Base-by-base conservation (phyloP, 2,888 invertebrate genomes). In the Lampropteryx suffumata region DNA sequence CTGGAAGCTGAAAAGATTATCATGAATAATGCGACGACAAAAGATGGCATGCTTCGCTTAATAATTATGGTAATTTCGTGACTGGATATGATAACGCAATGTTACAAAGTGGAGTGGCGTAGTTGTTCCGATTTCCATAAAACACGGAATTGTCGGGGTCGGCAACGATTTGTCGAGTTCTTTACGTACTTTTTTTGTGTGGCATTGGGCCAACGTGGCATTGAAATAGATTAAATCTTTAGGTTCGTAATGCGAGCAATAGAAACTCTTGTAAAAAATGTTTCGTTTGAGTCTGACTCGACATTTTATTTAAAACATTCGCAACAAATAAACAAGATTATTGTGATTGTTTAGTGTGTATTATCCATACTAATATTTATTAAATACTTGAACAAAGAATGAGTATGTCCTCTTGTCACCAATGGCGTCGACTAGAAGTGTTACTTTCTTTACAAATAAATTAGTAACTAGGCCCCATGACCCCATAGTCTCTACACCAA, bases 71-170 rank as follows among this genome's bases (percentile, higher is more conserved):
- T 52, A 58, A 55, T 44, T 17, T 17, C 33, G 28, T 33, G 12
- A 24, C 49, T 33, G 47, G 35, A 51, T 44, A 50, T 34, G 39
- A 51, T 44, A 50, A 44, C 30, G 34, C 32, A 54, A 57, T 45
- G 49, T 51, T 50, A 39, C 49, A 33, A 34, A 51, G 26, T 45
- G 37, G 35, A 54, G 14, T 40, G 33, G 48, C 40, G 33, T 43
- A 51, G 53, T 52, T 52, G 54, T 45, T 52, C 48, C 37, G 13
- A 61, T 58, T 61, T 51, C 54, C 58, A 58, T 61, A 61, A 52
- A 44, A 61, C 57, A 55, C 41, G 46, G 34, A 41, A 34, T 56
- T 52, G 30, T 50, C 45, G 48, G 55, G 55, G 48, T 57, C 53
- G 34, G 39, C 44, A 3, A 41, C 47, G 39, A 44, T 47, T 50